Evolutionary conservation across 2,113 vertebrate genomes (phyloP).

Genomic region (Crotalus helleri): DNA sequence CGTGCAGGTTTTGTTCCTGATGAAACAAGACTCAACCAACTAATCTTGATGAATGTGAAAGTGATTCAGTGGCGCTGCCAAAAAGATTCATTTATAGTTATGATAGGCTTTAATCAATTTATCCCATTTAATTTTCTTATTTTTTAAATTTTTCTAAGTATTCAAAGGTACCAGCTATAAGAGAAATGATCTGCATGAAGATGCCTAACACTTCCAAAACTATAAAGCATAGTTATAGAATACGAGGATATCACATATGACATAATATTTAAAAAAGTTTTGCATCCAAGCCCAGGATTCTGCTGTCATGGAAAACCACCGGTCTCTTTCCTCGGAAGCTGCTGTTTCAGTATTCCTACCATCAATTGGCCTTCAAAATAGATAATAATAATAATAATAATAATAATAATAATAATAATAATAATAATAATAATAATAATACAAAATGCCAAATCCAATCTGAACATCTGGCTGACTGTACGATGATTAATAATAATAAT

Average conservation of each 20-base stretch:
- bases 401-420: too few species aligned
- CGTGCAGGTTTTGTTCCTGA: neutral
- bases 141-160: neutral
- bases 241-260: neutral
- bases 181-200: neutral
- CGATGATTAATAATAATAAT: too few species aligned
- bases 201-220: neutral
- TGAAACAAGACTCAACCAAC: neutral
- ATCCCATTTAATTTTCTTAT: neutral
- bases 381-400: too few species aligned
- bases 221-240: neutral
- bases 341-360: neutral
- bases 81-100: neutral
- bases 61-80: neutral
- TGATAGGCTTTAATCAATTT: neutral
- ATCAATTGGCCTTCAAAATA: neutral
- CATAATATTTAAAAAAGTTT: neutral
- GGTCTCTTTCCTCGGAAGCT: neutral
- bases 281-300: neutral
- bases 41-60: neutral
- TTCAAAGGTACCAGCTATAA: neutral
- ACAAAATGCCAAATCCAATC: too few species aligned
- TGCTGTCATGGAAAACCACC: neutral
- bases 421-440: too few species aligned
- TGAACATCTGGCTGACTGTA: too few species aligned